A percentile compares a stretch with the other conserved stretches of the same genome.
phyloP scores from a whole-genome alignment of 2,113 vertebrate genomes.

The Ictalurus punctatus region DNA sequence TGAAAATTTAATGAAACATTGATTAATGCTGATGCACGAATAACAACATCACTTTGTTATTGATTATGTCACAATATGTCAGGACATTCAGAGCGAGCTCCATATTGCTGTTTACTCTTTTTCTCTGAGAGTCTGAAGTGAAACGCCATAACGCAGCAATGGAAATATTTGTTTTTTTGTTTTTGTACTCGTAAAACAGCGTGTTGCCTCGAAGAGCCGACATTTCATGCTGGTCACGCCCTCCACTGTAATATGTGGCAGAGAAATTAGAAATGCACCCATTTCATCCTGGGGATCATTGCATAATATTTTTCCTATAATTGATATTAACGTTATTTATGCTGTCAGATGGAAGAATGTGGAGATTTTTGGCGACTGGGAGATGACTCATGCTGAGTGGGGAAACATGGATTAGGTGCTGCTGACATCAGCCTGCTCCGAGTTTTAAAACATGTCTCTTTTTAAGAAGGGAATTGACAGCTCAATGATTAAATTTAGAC shows the following conservation, averaged over 20 bases:
- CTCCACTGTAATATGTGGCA: background rate
- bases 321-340: background rate
- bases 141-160: slow-evolving; percentile 23
- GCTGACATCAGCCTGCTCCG: background rate
- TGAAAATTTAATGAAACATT: background rate
- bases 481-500: background rate
- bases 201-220: background rate
- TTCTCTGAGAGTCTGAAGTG: background rate
- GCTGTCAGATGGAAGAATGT: background rate
- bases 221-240: background rate
- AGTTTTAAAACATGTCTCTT: background rate
- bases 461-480: background rate
- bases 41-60: background rate
- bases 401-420: background rate
- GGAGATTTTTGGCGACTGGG: background rate
- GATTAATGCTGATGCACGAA: background rate
- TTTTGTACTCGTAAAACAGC: background rate
- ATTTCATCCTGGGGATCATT: background rate
- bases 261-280: slow-evolving; percentile 20
- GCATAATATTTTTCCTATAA: slow-evolving; percentile 15
- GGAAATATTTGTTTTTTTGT: slow-evolving; percentile 32
- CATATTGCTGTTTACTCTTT: background rate
- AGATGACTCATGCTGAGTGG: slow-evolving; percentile 13
- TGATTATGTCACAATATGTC: background rate
- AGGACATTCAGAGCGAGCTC: background rate